Percentiles rank a stretch among this genome's conserved stretches.
Evolutionary conservation across 2,888 invertebrate genomes (phyloP).

Genomic region (Xanthorhoe designata): DNA sequence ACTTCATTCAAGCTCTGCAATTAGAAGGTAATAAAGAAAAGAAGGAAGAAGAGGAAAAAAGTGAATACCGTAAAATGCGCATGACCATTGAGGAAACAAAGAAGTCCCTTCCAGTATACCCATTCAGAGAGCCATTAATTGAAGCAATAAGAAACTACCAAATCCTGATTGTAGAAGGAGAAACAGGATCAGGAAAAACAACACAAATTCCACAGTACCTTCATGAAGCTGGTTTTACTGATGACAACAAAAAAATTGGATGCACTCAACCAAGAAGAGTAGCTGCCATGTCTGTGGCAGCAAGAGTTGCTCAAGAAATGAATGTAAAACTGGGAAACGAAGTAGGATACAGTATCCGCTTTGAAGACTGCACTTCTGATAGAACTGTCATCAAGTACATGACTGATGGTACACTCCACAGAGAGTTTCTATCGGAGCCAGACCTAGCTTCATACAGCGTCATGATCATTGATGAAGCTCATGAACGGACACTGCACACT

Average conservation of each 20-base stretch:
- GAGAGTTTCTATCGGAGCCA: slow-evolving; percentile 99
- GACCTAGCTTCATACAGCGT: slow-evolving; percentile 98
- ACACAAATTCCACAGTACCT: slow-evolving; percentile 99
- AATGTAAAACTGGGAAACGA: slow-evolving; percentile 97
- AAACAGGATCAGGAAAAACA: slow-evolving; percentile 99
- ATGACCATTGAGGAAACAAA: slow-evolving; percentile 96
- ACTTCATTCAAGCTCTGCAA: slow-evolving; percentile 96
- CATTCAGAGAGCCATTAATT: slow-evolving; percentile 95
- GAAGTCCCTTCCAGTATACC: slow-evolving; percentile 96
- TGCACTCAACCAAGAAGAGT: slow-evolving; percentile 99
- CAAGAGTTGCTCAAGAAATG: slow-evolving; percentile 99
- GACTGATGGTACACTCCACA: slow-evolving; percentile 99
- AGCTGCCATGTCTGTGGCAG: slow-evolving; percentile 99
- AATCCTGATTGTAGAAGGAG: slow-evolving; percentile 98
- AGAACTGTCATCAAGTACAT: slow-evolving; percentile 98
- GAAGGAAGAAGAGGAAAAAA: slow-evolving; percentile 87
- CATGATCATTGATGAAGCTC: slow-evolving; percentile 99
- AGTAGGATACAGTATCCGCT: slow-evolving; percentile 96
- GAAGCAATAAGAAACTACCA: slow-evolving; percentile 96
- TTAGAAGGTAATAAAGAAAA: slow-evolving; percentile 89
- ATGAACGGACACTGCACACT: slow-evolving; percentile 98
- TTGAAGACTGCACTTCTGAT: slow-evolving; percentile 99
- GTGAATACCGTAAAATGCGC: slow-evolving; percentile 88
- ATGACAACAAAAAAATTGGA: slow-evolving; percentile 95
- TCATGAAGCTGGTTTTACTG: slow-evolving; percentile 96